Evolutionary conservation across 2,797 vertebrate species (phyloP).

Genomic region (Rousettus madagascariensis): DNA sequence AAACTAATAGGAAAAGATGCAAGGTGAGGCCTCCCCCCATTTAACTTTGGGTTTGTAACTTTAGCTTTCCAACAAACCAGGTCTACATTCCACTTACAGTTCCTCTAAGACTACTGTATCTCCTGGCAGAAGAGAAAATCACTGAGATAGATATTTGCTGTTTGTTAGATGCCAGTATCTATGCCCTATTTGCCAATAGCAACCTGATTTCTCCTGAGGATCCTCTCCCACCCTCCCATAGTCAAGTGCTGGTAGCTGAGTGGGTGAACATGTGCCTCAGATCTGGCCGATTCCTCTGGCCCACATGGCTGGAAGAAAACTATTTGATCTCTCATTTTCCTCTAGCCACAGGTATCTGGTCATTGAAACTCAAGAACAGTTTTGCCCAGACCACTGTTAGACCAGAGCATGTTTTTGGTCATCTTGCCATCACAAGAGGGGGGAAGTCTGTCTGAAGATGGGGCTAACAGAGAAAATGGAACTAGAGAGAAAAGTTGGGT

Average conservation of each 20-base stretch:
- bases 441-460: not conserved
- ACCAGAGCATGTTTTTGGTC: not conserved
- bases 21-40: not conserved
- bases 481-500: not conserved
- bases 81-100: not conserved
- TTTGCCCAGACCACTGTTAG: not conserved
- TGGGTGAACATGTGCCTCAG: not conserved
- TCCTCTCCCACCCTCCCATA: not conserved
- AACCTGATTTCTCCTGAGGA: not conserved
- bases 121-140: not conserved
- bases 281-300: not conserved
- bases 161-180: not conserved
- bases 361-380: not conserved
- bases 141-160: not conserved
- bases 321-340: not conserved
- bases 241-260: not conserved
- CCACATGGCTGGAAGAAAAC: not conserved
- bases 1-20: conserved; percentile 11
- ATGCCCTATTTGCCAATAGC: not conserved
- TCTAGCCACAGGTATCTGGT: not conserved
- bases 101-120: not conserved
- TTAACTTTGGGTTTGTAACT: not conserved
- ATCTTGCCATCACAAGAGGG: not conserved
- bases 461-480: not conserved
- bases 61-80: not conserved